These are phyloP conservation scores for Calameuta pallipes DNA, from an alignment of 2,888 invertebrate genomes.

Conservation along the genomic window DNA sequence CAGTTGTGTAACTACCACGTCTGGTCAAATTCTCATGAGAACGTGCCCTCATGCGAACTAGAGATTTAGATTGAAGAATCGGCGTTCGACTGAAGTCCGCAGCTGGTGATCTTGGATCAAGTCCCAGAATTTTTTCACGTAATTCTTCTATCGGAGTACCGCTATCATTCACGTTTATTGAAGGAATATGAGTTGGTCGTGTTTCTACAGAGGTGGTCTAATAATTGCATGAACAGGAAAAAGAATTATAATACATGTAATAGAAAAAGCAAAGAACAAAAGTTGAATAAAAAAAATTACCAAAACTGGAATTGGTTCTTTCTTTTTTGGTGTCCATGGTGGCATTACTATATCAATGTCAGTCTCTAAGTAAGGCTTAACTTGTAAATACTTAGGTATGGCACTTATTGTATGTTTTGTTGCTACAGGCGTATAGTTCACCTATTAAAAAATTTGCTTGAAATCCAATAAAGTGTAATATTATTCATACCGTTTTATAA, in stretches of 20 bases:
- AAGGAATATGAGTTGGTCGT: background rate
- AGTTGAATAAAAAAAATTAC: conserved; percentile 32
- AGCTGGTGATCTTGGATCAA: conserved; percentile 60
- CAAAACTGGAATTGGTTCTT: conserved; percentile 16
- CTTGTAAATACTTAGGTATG: conserved; percentile 49
- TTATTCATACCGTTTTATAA: background rate
- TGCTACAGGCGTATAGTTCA: conserved; percentile 33
- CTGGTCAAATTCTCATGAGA: conserved; percentile 30
- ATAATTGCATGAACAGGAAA: background rate
- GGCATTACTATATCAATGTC: conserved; percentile 48
- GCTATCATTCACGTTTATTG: background rate
- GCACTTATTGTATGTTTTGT: conserved; percentile 38
- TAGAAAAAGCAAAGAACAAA: background rate
- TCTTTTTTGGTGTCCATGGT: conserved; percentile 34
- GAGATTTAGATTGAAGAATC: conserved; percentile 46
- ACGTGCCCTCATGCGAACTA: conserved; percentile 25
- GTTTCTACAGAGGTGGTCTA: background rate
- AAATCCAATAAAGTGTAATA: background rate
- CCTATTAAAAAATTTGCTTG: conserved; percentile 24
- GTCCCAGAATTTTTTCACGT: conserved; percentile 29
- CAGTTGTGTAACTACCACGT: conserved; percentile 27
- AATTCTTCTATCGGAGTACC: background rate
- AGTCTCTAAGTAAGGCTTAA: conserved; percentile 55
- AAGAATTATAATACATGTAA: background rate
- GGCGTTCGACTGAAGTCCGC: conserved; percentile 58